These are phyloP conservation scores for Ephydatia muelleri DNA, from an alignment of 37 sponge, comb jelly and placozoan species.

Conservation along the genomic window DNA sequence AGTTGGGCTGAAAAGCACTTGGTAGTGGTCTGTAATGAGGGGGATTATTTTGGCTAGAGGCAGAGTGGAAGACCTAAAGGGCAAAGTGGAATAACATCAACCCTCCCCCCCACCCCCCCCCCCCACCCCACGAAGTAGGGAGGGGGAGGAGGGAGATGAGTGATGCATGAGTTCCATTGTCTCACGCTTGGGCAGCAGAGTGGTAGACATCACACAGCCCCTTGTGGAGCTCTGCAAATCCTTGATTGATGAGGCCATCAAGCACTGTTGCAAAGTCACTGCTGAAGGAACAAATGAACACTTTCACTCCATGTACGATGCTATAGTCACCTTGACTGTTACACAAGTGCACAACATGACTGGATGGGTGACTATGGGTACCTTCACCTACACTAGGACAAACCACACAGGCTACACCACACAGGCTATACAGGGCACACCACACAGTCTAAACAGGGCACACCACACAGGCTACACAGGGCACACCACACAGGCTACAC, in stretches of 20 bases:
- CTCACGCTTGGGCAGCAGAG: conserved; percentile 12
- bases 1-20: conserved; percentile 15
- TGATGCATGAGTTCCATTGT: neutral
- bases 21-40: conserved; percentile 19
- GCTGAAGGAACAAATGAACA: too few relatives aligned
- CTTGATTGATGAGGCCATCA: conserved; percentile 18
- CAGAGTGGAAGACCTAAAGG: conserved; percentile 7
- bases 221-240: neutral
- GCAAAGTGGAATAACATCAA: neutral
- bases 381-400: too few relatives aligned
- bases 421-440: too few relatives aligned
- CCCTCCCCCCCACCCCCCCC: too few relatives aligned
- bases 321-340: neutral
- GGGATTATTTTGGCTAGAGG: conserved; percentile 45
- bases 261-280: conserved; percentile 8
- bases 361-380: neutral
- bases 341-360: neutral
- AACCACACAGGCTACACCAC: too few relatives aligned
- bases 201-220: neutral
- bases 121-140: too few relatives aligned
- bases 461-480: too few relatives aligned
- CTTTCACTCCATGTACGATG: too few relatives aligned
- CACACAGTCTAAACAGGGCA: too few relatives aligned
- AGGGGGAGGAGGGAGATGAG: neutral
- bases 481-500: too few relatives aligned